Conservation (phyloP, 1,140 invertebrate species). For the Microplitis mediator region DNA sequence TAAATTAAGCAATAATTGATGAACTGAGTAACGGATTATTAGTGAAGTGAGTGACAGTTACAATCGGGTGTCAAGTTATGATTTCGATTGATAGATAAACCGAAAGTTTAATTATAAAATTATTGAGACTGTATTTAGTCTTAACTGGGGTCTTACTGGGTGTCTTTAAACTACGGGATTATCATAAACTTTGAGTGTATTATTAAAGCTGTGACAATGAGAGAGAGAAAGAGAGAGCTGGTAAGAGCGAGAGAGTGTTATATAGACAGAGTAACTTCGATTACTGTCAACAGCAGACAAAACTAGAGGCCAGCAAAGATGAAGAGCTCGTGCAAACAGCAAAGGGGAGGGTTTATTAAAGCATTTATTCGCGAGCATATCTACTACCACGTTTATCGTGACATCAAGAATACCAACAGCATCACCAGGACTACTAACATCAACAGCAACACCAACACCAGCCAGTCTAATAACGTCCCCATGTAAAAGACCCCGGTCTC, state of each 20-base stretch:
- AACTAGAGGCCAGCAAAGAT: conserved; percentile 28
- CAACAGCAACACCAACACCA: no score
- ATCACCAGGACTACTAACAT: conserved; percentile 41
- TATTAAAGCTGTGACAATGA: no score
- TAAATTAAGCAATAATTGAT: no score
- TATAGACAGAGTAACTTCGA: conserved; percentile 23
- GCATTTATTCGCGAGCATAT: conserved; percentile 35
- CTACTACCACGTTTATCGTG: conserved; percentile 38
- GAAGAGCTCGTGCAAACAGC: conserved; percentile 38
- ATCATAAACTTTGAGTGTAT: no score
- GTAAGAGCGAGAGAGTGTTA: neutral
- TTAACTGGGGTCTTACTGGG: no score
- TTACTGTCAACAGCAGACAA: conserved; percentile 29
- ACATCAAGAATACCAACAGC: conserved; percentile 45
- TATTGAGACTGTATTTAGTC: no score
- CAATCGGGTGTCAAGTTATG: no score
- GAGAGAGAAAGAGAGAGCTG: neutral
- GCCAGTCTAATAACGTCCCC: conserved; percentile 39
- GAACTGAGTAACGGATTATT: no score
- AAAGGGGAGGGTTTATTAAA: conserved; percentile 36
- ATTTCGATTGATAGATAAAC: no score
- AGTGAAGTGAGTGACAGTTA: no score
- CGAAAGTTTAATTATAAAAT: no score
- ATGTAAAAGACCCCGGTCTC: conserved; percentile 37
- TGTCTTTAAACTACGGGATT: no score